A percentile compares a stretch with the other conserved stretches of the same genome.
These are phyloP conservation scores for Schizopygopsis malacanthus DNA, from an alignment of 2,797 vertebrate genomes.

Conservation along the genomic window DNA sequence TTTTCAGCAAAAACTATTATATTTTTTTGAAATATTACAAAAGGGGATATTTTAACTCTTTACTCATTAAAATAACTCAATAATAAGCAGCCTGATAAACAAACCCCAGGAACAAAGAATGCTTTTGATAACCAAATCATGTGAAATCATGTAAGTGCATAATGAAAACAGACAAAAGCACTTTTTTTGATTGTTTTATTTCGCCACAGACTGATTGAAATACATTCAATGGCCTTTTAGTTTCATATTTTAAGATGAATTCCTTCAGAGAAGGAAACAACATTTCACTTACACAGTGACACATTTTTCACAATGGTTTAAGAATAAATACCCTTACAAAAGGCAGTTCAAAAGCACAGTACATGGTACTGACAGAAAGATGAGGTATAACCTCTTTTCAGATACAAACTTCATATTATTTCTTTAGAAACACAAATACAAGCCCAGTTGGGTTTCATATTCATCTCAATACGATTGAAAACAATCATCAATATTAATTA, in stretches of 20 bases:
- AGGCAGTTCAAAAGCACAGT: background rate
- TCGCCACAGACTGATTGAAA: conserved; percentile 47
- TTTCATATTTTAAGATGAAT: background rate
- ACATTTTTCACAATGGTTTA: background rate
- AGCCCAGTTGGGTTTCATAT: background rate
- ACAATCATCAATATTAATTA: background rate
- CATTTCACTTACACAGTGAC: conserved; percentile 42
- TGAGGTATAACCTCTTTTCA: conserved; percentile 11
- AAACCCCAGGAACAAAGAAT: background rate
- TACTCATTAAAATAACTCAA: background rate
- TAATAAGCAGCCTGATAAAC: background rate
- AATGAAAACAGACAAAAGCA: background rate
- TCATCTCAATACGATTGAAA: background rate
- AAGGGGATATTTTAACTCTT: background rate
- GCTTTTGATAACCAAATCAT: background rate
- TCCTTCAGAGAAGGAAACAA: conserved; percentile 43
- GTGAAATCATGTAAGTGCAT: background rate
- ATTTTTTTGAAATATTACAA: background rate
- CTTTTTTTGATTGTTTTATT: conserved; percentile 44
- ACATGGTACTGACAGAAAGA: background rate
- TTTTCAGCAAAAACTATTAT: background rate
- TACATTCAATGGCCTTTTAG: conserved; percentile 47
- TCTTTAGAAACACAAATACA: conserved; percentile 18
- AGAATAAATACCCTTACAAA: conserved; percentile 12
- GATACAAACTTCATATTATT: background rate